Percentiles rank a stretch among this genome's conserved stretches.
Evolutionary conservation across 2,797 vertebrate species (phyloP).

Genomic region (Varecia variegata): DNA sequence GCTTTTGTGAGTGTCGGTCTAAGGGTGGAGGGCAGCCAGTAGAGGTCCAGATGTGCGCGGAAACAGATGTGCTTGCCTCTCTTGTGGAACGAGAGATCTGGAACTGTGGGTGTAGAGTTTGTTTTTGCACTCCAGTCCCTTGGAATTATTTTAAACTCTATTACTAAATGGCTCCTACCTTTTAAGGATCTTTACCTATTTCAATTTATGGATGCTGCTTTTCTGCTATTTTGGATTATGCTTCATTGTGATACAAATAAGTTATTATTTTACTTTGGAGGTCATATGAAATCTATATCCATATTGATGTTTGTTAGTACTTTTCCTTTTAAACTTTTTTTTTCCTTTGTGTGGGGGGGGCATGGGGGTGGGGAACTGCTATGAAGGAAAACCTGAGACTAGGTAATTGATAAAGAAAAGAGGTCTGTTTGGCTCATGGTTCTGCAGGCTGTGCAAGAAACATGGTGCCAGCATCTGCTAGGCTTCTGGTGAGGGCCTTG

Average conservation of each 20-base stretch:
- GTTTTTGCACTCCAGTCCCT: background rate
- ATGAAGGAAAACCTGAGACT: background rate
- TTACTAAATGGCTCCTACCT: conserved; percentile 6
- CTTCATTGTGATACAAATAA: background rate
- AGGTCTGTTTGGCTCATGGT: background rate
- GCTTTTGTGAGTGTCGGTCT: background rate
- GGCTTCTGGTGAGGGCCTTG: background rate
- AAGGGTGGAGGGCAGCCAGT: background rate
- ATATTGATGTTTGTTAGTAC: background rate
- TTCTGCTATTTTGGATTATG: background rate
- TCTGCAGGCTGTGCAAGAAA: background rate
- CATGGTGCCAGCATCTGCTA: background rate
- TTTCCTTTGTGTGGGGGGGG: background rate
- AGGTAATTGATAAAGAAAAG: background rate
- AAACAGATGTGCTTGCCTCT: conserved; percentile 44
- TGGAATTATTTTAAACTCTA: conserved; percentile 10
- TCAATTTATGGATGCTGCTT: background rate
- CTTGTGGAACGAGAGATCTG: background rate
- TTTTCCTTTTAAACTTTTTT: background rate
- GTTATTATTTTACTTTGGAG: background rate
- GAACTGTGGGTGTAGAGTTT: background rate
- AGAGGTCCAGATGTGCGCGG: background rate
- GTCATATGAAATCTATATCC: background rate
- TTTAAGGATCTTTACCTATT: conserved; percentile 2
- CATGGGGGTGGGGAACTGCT: background rate